Percentiles rank a stretch among this genome's conserved stretches.
phyloP scores from a whole-genome alignment of 2,797 vertebrate species.

The Momotus momota region DNA sequence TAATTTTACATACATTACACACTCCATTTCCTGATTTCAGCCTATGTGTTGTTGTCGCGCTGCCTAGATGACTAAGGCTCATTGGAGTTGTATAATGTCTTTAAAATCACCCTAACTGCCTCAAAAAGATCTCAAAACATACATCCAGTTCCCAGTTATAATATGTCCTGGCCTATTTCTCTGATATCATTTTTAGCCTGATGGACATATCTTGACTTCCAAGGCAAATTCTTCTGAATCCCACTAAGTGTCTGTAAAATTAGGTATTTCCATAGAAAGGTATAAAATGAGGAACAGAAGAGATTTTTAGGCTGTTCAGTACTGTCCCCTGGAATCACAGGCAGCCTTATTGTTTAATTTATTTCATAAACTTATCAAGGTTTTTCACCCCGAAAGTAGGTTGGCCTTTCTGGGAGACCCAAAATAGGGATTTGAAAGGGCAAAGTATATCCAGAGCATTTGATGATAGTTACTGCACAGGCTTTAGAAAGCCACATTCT shows the following conservation, averaged over 20 bases:
- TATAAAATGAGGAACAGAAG: background rate
- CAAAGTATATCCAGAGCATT: background rate
- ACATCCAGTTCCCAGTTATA: background rate
- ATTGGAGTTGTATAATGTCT: background rate
- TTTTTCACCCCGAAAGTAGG: slow-evolving; percentile 12
- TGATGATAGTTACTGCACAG: background rate
- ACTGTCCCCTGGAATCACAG: background rate
- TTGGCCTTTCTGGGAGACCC: background rate
- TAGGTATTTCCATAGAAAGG: background rate
- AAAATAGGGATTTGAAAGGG: slow-evolving; percentile 26
- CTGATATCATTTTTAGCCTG: background rate
- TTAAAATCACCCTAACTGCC: background rate
- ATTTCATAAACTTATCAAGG: background rate
- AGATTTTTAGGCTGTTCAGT: background rate
- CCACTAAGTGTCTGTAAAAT: background rate
- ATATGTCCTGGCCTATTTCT: background rate
- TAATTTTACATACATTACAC: background rate
- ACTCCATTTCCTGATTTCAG: background rate
- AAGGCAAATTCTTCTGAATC: background rate
- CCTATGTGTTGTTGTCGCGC: background rate
- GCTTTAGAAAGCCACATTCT: background rate
- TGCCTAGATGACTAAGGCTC: background rate
- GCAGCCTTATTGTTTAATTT: background rate
- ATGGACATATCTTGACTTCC: background rate
- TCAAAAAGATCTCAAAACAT: background rate